phyloP scores from a whole-genome alignment of 2,888 invertebrate species.

The Cetonia aurata region DNA sequence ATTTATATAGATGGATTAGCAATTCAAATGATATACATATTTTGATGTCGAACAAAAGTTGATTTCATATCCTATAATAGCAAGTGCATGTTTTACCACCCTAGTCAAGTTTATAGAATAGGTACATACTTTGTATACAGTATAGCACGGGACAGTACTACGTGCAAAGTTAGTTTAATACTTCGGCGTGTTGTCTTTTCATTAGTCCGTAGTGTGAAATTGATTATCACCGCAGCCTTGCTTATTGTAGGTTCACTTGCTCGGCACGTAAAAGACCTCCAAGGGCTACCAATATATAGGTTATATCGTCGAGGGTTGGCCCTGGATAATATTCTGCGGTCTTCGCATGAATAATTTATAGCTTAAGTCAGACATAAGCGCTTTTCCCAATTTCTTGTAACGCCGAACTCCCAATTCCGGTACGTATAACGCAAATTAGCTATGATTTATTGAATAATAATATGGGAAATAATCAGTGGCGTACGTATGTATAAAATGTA shows the following conservation, averaged over 20 bases:
- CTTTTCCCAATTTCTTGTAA: constrained; percentile 44
- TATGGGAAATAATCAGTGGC: no score
- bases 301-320: constrained; percentile 36
- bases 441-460: constrained; percentile 21
- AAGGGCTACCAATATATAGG: constrained; percentile 42
- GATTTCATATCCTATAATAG: no score
- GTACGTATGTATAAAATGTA: no score
- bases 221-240: constrained; percentile 46
- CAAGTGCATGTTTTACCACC: no score
- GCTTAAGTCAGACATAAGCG: constrained; percentile 56
- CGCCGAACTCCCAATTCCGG: constrained; percentile 7
- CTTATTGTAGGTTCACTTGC: constrained; percentile 42
- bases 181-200: constrained; percentile 48
- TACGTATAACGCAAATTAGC: constrained; percentile 34
- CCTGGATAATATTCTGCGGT: constrained; percentile 57
- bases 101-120: no score
- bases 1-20: no score
- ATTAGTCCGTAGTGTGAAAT: constrained; percentile 48
- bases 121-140: no score
- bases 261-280: constrained; percentile 44
- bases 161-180: constrained; percentile 42
- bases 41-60: no score
- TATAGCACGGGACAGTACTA: constrained; percentile 1
- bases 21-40: no score
- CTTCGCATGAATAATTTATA: constrained; percentile 60